A percentile compares a stretch with the other conserved stretches of the same genome.
These are phyloP conservation scores for Drosophila dunni DNA, from an alignment of 1,140 invertebrate species.

Conservation along the genomic window DNA sequence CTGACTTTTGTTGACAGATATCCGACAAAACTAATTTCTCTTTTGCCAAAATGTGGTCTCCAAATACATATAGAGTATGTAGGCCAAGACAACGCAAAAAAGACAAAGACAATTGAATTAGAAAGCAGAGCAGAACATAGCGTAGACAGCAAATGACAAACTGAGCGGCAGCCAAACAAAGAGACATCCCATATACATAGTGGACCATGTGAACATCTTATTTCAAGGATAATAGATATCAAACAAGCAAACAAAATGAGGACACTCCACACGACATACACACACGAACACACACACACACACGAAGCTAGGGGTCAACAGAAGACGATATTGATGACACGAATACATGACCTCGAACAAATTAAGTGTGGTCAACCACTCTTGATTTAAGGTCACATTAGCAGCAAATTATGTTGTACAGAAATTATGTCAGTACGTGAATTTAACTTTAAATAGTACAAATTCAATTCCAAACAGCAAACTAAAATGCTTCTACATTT, in stretches of 20 bases:
- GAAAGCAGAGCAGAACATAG: conserved; percentile 52
- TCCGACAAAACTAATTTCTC: conserved; percentile 60
- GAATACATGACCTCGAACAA: conserved; percentile 41
- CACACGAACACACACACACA: conserved; percentile 14
- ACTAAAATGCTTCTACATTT: too few species aligned
- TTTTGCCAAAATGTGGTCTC: conserved; percentile 23
- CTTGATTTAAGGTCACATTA: conserved; percentile 15
- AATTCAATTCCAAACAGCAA: too few species aligned
- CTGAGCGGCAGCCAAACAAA: conserved; percentile 52
- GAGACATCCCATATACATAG: conserved; percentile 48
- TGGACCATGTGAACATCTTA: conserved; percentile 58
- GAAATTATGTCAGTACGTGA: conserved; percentile 1
- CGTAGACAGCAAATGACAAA: conserved; percentile 43
- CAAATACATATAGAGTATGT: conserved; percentile 37
- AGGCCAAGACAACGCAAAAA: conserved; percentile 56
- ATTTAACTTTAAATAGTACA: not conserved
- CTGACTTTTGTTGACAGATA: conserved; percentile 66
- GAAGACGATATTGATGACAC: conserved; percentile 28
- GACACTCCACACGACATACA: conserved; percentile 5
- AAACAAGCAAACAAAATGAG: conserved; percentile 67
- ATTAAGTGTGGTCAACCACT: conserved; percentile 1
- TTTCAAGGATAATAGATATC: conserved; percentile 73
- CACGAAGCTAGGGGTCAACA: conserved; percentile 7
- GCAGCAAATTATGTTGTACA: conserved; percentile 3
- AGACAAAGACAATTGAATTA: conserved; percentile 63